Evolutionary conservation across 2,797 vertebrate species (phyloP), one percentile per base, ranked within the genome.

Genomic region (Gorsachius magnificus): DNA sequence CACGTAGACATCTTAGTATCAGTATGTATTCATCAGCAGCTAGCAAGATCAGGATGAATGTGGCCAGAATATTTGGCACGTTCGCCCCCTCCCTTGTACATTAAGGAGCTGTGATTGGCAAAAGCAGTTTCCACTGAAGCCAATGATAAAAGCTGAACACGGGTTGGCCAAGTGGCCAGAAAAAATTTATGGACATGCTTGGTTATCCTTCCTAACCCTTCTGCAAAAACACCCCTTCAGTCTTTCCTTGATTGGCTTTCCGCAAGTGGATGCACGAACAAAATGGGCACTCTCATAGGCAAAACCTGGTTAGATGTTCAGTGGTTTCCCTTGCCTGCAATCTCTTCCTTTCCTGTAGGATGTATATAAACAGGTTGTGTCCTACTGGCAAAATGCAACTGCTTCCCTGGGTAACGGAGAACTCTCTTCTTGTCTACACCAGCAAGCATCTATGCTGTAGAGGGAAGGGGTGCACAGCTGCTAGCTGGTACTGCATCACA

Each of bases 401-500:
- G 19, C 45, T 60, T 69, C 28, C 16, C 33, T 31, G 22, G 51
- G 74, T 46, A 35, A 31, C 29, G 46, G 74, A 78, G 45, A 15
- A 10, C 31, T 56, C 24, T 33, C 53, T 50, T 17, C 45, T 72
- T 60, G 21, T 56, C 35, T 43, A 5, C 5, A 35, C 26, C 50
- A 51, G 26, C 3, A 21, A 71, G 12, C 11, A 69, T 6, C n/a
- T 3, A 0, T 26, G 31, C 31, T 61, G 46, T 11, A 46, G 64
- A 63, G n/a, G 25, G 31, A 41, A 53, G n/a, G 61, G 13, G 12
- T 46, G n/a, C 5, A 3, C 16, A 72, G 21, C 58, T 85, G 38
- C 10, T 17, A n/a, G 16, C 71, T 69, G 43, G 61, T 28, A 50
- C 28, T 74, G 38, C 4, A 1, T 43, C 5, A 0, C 25, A 5